Base-by-base conservation (phyloP, 2,797 vertebrate genomes). In the Lepidocolaptes lacrymiger region DNA sequence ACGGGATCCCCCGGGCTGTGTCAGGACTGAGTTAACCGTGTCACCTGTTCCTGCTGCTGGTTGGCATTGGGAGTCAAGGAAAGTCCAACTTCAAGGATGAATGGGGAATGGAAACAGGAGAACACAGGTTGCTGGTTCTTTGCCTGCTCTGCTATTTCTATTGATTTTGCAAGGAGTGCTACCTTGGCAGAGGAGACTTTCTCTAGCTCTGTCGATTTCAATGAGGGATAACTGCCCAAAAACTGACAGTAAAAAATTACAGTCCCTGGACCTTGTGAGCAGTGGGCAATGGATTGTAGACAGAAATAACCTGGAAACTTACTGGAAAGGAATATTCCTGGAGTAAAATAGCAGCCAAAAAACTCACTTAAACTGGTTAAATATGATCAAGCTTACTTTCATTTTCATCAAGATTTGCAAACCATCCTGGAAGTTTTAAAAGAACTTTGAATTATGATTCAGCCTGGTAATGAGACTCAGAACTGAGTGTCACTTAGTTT, bases 391-490 rank as follows among this genome's bases (percentile, higher is more conserved):
- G 59, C 28, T 80, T 78, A 41, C 58, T 44, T 67, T 75, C 43
- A 67, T 37, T 91, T 87, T 84, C 83, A 92, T 79, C 69, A 87
- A 76, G 84, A 91, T 90, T 73, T 92, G 71, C 44, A 94, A 94
- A 67, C 21, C 1, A 0, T n/a, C 46, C 52, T 80, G 67, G 37
- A 93, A 88, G 56, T 91, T 93, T 92, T 71, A 79, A 85, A 94
- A 75, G 83, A 90, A 71, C 46, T 88, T 32, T 89, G 92, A 93
- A 90, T 91, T 92, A 95, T 82, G 82, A 49, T 88, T 89, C 78
- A 63, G 87, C 8, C 59, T 66, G 11, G 55, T 95, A 89, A 93
- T 83, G 76, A 94, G 94, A 89, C 44, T 71, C 67, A 85, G 67
- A 87, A 86, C 37, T 41, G 67, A 86, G 63, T 9, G 43, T 87